phyloP scores from a whole-genome alignment of 2,888 invertebrate species.

The Protophormia terraenovae region DNA sequence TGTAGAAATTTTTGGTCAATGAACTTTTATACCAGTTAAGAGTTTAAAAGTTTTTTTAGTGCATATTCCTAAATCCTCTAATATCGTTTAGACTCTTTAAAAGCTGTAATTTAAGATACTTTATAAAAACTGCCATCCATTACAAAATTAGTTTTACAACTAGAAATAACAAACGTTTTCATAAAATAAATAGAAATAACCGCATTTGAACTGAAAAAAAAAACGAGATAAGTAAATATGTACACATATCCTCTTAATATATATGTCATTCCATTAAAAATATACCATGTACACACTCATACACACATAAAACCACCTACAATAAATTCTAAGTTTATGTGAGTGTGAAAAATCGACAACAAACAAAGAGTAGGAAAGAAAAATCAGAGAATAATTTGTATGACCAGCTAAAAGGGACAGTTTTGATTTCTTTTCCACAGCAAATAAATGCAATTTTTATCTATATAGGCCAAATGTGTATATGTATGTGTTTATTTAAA shows the following conservation, averaged over 20 bases:
- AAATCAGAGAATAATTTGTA: slow-evolving; percentile 44
- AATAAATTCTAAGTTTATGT: not conserved
- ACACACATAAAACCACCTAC: slow-evolving; percentile 11
- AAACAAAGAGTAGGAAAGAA: slow-evolving; percentile 25
- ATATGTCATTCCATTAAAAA: slow-evolving; percentile 5
- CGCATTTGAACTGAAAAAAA: slow-evolving; percentile 23
- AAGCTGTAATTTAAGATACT: too few relatives aligned
- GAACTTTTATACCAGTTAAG: too few relatives aligned
- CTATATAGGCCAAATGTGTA: slow-evolving; percentile 59
- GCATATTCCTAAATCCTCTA: too few relatives aligned
- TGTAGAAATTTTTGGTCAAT: too few relatives aligned
- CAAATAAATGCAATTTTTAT: slow-evolving; percentile 60
- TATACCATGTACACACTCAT: not conserved
- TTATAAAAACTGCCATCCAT: not conserved
- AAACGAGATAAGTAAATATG: slow-evolving; percentile 32
- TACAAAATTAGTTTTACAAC: not conserved
- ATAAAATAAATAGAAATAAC: slow-evolving; percentile 48
- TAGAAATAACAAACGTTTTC: not conserved
- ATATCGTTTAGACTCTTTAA: not conserved
- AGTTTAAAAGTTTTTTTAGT: too few relatives aligned
- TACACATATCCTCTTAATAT: not conserved
- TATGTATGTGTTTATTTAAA: not conserved
- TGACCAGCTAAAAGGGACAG: slow-evolving; percentile 57
- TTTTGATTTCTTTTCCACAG: slow-evolving; percentile 39
- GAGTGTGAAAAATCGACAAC: slow-evolving; percentile 27